Percentiles rank a stretch among this genome's conserved stretches.
Evolutionary conservation across 23 tunicate genomes (phyloP).

Genomic region (Phallusia fumigata): DNA sequence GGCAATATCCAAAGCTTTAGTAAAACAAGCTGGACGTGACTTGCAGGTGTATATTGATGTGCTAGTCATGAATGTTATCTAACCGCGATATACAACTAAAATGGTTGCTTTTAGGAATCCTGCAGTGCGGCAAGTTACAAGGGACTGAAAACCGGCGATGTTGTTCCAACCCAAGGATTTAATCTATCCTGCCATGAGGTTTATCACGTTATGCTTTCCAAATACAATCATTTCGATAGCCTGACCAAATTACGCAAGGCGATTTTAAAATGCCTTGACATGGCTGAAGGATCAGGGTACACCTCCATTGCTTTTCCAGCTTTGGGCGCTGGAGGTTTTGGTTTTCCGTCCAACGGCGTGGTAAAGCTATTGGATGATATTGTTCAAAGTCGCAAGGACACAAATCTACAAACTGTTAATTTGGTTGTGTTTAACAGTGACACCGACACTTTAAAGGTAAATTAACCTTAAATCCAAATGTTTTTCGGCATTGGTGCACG

Average conservation of each 20-base stretch:
- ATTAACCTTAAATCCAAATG: too few relatives aligned
- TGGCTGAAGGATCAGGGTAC: conserved; percentile 33
- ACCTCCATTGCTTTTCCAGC: conserved; percentile 63
- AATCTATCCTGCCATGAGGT: conserved; percentile 30
- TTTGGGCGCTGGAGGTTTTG: conserved; percentile 58
- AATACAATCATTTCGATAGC: background rate
- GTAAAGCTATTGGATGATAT: conserved; percentile 32
- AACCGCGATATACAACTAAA: too few relatives aligned
- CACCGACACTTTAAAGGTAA: background rate
- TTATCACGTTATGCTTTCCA: conserved; percentile 3
- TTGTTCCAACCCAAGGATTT: conserved; percentile 21
- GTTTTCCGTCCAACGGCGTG: conserved; percentile 37
- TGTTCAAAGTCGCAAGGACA: conserved; percentile 16
- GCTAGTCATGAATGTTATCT: background rate
- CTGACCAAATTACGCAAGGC: background rate
- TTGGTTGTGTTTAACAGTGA: conserved; percentile 37
- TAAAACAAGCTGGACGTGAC: conserved; percentile 36
- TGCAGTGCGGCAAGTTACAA: background rate
- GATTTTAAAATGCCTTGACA: conserved; percentile 29
- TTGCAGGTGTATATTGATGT: conserved; percentile 16
- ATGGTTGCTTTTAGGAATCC: background rate
- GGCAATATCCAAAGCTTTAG: conserved; percentile 45
- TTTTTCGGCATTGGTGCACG: too few relatives aligned
- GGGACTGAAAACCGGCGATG: conserved; percentile 14
- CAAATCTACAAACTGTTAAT: conserved; percentile 12